phyloP scores from a whole-genome alignment of 2,113 vertebrate species.

The Caranx ignobilis region DNA sequence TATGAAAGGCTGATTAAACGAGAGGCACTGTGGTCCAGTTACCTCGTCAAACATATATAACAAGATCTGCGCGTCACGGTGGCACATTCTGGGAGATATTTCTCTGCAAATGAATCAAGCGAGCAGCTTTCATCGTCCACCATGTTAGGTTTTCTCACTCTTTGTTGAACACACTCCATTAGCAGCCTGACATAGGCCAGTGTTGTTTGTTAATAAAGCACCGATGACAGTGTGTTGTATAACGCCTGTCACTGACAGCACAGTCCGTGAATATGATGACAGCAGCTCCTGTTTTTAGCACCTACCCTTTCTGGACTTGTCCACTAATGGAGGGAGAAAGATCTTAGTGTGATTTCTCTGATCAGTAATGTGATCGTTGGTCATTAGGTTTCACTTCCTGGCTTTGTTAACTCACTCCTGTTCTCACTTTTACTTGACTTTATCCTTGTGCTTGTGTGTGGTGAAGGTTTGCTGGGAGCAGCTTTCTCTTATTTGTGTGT shows the following conservation, averaged over 20 bases:
- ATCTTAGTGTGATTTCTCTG: background rate
- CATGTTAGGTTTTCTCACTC: slow-evolving; percentile 11
- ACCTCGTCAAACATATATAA: background rate
- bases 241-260: slow-evolving; percentile 5
- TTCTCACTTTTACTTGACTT: background rate
- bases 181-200: slow-evolving; percentile 27
- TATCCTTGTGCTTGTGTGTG: background rate
- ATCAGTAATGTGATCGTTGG: background rate
- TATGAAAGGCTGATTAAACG: slow-evolving; percentile 7
- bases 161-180: slow-evolving; percentile 36
- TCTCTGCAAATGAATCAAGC: background rate
- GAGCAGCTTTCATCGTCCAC: slow-evolving; percentile 24
- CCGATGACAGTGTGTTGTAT: slow-evolving; percentile 12
- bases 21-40: background rate
- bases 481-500: background rate
- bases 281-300: background rate
- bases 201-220: slow-evolving; percentile 11
- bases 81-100: background rate
- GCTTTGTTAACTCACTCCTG: background rate
- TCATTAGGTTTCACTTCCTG: background rate
- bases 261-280: background rate
- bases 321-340: background rate
- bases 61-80: background rate
- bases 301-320: background rate
- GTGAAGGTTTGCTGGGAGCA: background rate